Evolutionary conservation across 2,113 vertebrate species (phyloP).

Genomic region (Sphyrna mokarran): DNA sequence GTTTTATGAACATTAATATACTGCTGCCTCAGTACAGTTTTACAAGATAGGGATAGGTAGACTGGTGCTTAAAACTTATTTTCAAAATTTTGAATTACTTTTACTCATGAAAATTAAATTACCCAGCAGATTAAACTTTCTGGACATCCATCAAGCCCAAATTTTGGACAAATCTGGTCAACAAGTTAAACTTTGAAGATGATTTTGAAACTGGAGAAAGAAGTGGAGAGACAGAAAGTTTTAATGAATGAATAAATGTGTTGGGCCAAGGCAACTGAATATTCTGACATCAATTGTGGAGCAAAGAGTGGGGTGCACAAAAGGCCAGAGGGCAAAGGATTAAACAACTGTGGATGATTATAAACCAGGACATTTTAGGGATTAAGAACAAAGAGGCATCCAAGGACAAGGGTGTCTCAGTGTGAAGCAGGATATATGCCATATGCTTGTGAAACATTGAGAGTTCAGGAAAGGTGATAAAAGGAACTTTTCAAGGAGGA

Average conservation of each 20-base stretch:
- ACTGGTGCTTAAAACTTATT: neutral
- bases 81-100: neutral
- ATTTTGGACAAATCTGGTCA: neutral
- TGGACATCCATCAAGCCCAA: neutral
- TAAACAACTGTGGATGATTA: neutral
- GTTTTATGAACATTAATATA: neutral
- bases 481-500: too few relatives aligned
- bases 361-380: neutral
- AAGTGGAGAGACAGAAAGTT: neutral
- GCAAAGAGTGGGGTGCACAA: neutral
- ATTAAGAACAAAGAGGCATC: too few relatives aligned
- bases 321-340: neutral
- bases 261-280: too few relatives aligned
- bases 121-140: neutral
- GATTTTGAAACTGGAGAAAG: neutral
- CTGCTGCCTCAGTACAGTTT: neutral
- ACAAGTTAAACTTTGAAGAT: neutral
- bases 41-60: neutral
- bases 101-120: neutral
- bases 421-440: too few relatives aligned
- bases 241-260: neutral
- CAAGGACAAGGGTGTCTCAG: too few relatives aligned
- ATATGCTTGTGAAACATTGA: too few relatives aligned
- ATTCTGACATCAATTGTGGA: neutral
- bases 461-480: too few relatives aligned